Conservation (phyloP, 2,113 vertebrate genomes). For the Podilymbus podiceps region DNA sequence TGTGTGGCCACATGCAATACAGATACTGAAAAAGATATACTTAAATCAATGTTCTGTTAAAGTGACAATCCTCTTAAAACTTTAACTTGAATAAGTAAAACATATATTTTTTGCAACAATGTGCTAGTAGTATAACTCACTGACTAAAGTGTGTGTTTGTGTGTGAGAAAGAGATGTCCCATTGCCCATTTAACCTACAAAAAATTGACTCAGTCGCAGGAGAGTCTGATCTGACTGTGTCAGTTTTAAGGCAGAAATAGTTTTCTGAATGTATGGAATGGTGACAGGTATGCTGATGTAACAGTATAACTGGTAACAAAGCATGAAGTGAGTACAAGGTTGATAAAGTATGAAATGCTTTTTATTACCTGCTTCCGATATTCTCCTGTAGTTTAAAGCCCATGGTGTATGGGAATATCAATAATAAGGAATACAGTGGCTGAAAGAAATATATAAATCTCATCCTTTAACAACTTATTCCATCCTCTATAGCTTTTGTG, state of each 20-base stretch:
- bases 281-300: not conserved
- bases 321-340: not conserved
- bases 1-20: not conserved
- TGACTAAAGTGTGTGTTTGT: not conserved
- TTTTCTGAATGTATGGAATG: not conserved
- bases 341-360: not conserved
- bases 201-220: not conserved
- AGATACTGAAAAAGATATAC: not conserved
- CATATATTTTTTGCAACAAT: not conserved
- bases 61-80: not conserved
- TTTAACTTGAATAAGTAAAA: not conserved
- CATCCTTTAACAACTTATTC: not conserved
- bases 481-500: not conserved
- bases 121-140: not conserved
- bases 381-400: not conserved
- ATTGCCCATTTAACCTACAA: not conserved
- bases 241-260: constrained; percentile 3
- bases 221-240: not conserved
- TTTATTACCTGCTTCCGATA: not conserved
- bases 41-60: not conserved
- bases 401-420: not conserved
- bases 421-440: not conserved
- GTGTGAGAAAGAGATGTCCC: accelerated
- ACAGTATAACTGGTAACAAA: not conserved
- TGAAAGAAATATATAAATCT: not conserved